phyloP scores from a whole-genome alignment of 2,113 vertebrate genomes.

The Zootoca vivipara region DNA sequence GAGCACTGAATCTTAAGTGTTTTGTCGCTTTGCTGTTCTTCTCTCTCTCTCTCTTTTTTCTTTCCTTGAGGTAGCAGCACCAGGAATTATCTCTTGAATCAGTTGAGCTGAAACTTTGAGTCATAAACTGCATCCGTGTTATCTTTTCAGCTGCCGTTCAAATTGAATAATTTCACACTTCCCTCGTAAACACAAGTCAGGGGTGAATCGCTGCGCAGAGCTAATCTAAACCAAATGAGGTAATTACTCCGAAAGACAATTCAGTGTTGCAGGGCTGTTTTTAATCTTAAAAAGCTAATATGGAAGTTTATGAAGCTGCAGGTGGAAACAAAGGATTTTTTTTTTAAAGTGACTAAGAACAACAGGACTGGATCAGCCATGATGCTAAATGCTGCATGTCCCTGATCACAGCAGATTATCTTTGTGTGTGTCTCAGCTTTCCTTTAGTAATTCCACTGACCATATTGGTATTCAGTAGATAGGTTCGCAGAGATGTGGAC shows the following conservation, averaged over 20 bases:
- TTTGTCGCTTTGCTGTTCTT: constrained; percentile 28
- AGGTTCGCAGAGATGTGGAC: too few species aligned
- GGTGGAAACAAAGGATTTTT: not conserved
- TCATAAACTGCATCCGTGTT: not conserved
- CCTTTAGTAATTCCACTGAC: too few species aligned
- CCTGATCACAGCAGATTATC: too few species aligned
- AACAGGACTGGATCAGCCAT: not conserved
- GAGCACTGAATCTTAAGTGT: constrained; percentile 48
- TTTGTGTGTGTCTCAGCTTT: too few species aligned
- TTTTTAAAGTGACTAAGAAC: not conserved
- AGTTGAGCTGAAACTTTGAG: constrained; percentile 15
- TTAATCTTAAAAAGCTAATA: constrained; percentile 9
- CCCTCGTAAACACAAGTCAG: constrained; percentile 16
- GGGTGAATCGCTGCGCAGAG: constrained; percentile 1
- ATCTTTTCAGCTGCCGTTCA: not conserved
- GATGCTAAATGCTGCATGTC: not conserved
- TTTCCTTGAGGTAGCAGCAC: not conserved
- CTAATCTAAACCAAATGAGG: constrained; percentile 31
- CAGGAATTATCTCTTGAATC: constrained; percentile 22
- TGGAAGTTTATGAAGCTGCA: not conserved
- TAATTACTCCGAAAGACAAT: constrained; percentile 33
- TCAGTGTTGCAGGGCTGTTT: not conserved
- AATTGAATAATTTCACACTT: constrained; percentile 34
- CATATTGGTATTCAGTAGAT: too few species aligned
- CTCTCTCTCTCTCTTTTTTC: not conserved